phyloP scores from a whole-genome alignment of 1,140 invertebrate genomes.

The Andricus grossulariae region DNA sequence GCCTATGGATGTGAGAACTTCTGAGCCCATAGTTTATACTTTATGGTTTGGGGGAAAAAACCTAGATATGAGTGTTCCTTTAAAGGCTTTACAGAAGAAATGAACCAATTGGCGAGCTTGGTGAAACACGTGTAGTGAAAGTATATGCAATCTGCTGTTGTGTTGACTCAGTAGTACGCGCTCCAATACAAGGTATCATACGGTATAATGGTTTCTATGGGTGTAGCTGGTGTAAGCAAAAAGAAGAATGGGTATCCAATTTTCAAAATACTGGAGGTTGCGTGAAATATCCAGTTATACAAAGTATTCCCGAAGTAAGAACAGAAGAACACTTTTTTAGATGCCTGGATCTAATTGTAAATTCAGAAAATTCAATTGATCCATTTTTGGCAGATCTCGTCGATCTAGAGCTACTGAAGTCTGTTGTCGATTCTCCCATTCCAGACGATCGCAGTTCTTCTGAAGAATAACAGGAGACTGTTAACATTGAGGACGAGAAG shows the following conservation, averaged over 20 bases:
- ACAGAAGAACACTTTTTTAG: constrained; percentile 16
- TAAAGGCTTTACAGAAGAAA: constrained; percentile 33
- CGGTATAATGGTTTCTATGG: constrained; percentile 31
- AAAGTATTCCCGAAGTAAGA: constrained; percentile 2
- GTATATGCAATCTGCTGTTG: no score
- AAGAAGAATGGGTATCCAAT: background rate
- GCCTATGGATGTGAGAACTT: constrained; percentile 29
- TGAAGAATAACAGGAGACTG: background rate
- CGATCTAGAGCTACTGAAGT: background rate
- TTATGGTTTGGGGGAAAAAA: constrained; percentile 7
- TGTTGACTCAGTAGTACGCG: constrained; percentile 32
- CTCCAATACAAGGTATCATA: constrained; percentile 35
- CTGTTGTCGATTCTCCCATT: background rate
- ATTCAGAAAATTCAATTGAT: background rate
- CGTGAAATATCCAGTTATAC: constrained; percentile 26
- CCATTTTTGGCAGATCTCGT: background rate
- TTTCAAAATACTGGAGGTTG: background rate
- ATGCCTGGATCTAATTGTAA: background rate
- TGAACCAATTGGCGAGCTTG: constrained; percentile 30
- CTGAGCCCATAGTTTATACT: constrained; percentile 27
- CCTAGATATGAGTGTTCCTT: constrained; percentile 42
- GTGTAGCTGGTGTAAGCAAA: constrained; percentile 33
- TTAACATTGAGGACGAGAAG: constrained; percentile 7
- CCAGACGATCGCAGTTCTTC: background rate
- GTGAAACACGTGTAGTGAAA: constrained; percentile 34